phyloP scores from a whole-genome alignment of 2,797 vertebrate genomes.

The Synaphobranchus kaupii region DNA sequence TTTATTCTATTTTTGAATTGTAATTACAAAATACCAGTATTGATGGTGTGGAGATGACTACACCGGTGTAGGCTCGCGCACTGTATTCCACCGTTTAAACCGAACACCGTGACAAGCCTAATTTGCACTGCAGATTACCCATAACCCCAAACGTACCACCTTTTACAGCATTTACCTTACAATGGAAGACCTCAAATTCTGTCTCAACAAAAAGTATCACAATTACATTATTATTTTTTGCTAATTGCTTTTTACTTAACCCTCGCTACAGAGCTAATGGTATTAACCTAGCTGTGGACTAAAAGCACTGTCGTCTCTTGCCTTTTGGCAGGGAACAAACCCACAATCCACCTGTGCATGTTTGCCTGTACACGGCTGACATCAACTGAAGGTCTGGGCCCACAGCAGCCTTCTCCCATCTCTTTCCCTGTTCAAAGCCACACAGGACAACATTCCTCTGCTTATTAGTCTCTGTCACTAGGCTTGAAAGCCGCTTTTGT shows the following conservation, averaged over 20 bases:
- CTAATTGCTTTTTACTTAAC: background rate
- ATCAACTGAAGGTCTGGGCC: background rate
- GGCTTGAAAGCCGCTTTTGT: background rate
- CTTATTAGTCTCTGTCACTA: background rate
- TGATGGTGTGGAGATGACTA: no score
- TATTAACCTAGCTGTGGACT: background rate
- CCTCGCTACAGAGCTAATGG: background rate
- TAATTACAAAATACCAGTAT: no score
- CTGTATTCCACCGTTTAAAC: no score
- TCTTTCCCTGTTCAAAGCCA: background rate
- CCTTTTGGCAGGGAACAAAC: background rate
- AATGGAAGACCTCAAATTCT: constrained; percentile 15
- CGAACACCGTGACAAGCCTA: no score
- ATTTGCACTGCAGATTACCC: background rate
- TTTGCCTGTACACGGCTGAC: background rate
- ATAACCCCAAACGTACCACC: background rate
- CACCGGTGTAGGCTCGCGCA: no score
- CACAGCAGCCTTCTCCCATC: background rate
- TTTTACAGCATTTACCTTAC: background rate
- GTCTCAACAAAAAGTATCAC: background rate
- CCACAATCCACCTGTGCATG: background rate
- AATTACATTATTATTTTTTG: background rate
- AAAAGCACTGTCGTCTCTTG: background rate
- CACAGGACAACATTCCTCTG: background rate
- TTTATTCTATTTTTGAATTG: no score